Conservation (phyloP, 2,797 vertebrate species). For the Parauchenoglanis ngamensis region DNA sequence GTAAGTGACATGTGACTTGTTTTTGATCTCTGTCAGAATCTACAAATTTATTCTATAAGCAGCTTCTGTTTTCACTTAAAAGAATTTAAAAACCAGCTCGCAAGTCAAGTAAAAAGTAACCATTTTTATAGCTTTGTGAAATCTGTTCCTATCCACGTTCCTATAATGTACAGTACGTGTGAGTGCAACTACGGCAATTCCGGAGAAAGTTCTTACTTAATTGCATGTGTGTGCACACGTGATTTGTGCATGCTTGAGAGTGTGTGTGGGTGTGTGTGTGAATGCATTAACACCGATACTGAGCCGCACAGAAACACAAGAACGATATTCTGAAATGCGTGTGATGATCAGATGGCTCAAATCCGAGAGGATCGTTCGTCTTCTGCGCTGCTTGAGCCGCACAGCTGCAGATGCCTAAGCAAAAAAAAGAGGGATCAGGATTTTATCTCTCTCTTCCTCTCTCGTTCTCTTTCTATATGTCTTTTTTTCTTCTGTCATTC, state of each 20-base stretch:
- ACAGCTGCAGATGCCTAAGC: slow-evolving; percentile 27
- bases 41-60: not conserved
- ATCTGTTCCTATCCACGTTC: not conserved
- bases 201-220: not conserved
- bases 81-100: not conserved
- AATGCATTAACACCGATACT: not conserved
- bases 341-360: slow-evolving; percentile 21
- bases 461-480: not conserved
- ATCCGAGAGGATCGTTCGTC: not conserved
- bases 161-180: not conserved
- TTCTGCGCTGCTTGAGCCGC: not conserved
- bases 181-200: not conserved
- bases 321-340: not conserved
- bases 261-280: not conserved
- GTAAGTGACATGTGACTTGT: not conserved
- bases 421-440: not conserved
- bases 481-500: slow-evolving; percentile 10
- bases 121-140: not conserved
- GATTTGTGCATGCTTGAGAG: not conserved
- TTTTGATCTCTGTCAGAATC: not conserved
- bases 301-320: not conserved
- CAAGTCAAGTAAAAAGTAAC: not conserved
- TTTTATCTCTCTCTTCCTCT: slow-evolving; percentile 24
- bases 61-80: not conserved
- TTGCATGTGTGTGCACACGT: not conserved